Percentiles rank a stretch among this genome's conserved stretches.
Evolutionary conservation across 2,113 vertebrate genomes (phyloP).

Genomic region (Leucosticte australis): DNA sequence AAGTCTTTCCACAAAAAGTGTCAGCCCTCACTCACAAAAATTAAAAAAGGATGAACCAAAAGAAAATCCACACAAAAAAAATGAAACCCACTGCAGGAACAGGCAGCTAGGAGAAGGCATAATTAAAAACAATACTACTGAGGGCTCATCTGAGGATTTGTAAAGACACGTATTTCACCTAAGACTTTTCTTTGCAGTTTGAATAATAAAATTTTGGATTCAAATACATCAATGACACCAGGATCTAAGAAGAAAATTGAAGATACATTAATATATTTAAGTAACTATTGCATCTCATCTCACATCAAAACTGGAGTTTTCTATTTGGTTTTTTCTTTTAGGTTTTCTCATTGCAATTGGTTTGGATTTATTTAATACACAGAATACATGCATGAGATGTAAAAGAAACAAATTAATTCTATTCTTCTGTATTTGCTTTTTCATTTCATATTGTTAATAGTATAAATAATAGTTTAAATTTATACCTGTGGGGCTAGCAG

Average conservation of each 20-base stretch:
- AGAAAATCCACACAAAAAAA: neutral
- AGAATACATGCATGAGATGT: neutral
- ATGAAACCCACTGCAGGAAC: neutral
- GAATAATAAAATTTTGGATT: neutral
- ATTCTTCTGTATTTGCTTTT: neutral
- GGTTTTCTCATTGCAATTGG: neutral
- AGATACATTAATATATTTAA: neutral
- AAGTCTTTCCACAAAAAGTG: neutral
- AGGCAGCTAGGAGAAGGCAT: neutral
- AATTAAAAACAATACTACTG: neutral
- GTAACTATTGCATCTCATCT: neutral
- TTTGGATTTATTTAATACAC: neutral
- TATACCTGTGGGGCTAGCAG: neutral
- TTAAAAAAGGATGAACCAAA: neutral
- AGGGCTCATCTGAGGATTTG: neutral
- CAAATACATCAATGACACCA: neutral
- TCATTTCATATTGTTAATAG: neutral
- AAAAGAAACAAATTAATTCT: neutral
- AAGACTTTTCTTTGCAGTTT: neutral
- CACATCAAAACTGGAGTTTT: neutral
- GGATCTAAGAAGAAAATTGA: neutral
- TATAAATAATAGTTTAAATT: neutral
- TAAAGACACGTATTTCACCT: neutral
- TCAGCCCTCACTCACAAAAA: neutral
- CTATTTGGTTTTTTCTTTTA: neutral